phyloP scores from a whole-genome alignment of 2,797 vertebrate genomes.

The Galaxias olidus region DNA sequence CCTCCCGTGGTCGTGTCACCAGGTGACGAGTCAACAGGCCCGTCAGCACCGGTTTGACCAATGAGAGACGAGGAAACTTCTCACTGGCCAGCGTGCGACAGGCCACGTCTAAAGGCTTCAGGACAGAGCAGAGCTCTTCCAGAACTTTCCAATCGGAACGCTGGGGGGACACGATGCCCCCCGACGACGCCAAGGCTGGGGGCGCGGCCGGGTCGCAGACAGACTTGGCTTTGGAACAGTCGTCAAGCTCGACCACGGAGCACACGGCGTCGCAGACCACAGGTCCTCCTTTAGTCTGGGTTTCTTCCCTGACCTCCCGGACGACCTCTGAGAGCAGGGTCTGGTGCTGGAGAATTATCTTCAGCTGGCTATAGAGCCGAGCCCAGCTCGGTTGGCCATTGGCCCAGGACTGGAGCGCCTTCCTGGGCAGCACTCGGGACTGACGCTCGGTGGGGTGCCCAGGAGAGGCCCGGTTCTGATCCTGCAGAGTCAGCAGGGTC shows the following conservation, averaged over 20 bases:
- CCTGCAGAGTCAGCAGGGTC: constrained; percentile 23
- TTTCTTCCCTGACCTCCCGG: constrained; percentile 43
- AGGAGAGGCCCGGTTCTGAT: constrained; percentile 14
- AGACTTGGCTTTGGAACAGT: constrained; percentile 25
- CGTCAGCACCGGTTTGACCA: constrained; percentile 76
- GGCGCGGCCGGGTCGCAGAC: constrained; percentile 12
- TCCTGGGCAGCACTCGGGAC: constrained; percentile 36
- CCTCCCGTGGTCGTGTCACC: constrained; percentile 59
- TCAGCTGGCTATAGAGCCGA: constrained; percentile 55
- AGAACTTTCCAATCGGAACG: constrained; percentile 70
- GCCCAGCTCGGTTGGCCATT: constrained; percentile 58
- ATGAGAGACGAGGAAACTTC: constrained; percentile 71
- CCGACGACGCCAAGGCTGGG: neutral
- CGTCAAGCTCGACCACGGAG: neutral
- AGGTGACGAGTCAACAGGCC: constrained; percentile 76
- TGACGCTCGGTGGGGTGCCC: constrained; percentile 29
- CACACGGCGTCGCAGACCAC: constrained; percentile 16
- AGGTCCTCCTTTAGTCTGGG: constrained; percentile 25
- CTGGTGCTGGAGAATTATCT: constrained; percentile 53
- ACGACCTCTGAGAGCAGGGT: constrained; percentile 41
- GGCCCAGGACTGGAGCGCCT: constrained; percentile 58
- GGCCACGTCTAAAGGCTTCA: constrained; percentile 77
- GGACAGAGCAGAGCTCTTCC: constrained; percentile 68
- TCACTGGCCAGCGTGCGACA: constrained; percentile 76
- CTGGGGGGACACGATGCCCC: rapidly evolving